These are phyloP conservation scores for Doris montereyensis DNA, from an alignment of 2,888 invertebrate species.

Conservation along the genomic window DNA sequence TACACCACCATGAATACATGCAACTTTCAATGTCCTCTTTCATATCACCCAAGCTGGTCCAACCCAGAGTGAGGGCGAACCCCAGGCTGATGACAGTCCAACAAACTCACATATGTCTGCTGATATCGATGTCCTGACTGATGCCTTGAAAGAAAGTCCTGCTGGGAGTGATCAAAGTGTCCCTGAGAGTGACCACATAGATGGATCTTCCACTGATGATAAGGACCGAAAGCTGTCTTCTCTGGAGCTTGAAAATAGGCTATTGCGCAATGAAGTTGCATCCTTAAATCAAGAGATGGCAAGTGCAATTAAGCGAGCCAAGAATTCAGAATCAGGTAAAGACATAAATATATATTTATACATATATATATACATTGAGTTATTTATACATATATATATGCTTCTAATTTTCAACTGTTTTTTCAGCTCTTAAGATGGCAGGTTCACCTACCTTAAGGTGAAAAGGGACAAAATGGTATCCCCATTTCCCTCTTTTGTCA, in stretches of 20 bases:
- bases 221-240: conserved; percentile 59
- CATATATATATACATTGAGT: too few relatives aligned
- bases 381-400: too few relatives aligned
- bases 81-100: conserved; percentile 52
- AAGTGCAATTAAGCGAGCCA: conserved; percentile 74
- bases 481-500: too few relatives aligned
- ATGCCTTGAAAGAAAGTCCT: conserved; percentile 65
- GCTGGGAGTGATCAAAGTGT: conserved; percentile 63
- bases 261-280: conserved; percentile 75
- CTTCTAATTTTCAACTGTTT: too few relatives aligned
- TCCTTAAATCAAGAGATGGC: conserved; percentile 76
- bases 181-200: conserved; percentile 49
- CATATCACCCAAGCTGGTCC: too few relatives aligned
- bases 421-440: too few relatives aligned
- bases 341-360: too few relatives aligned
- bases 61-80: conserved; percentile 4
- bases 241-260: conserved; percentile 70
- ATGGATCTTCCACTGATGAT: conserved; percentile 41
- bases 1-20: too few relatives aligned
- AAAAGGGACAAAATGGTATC: too few relatives aligned
- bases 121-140: conserved; percentile 60
- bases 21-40: too few relatives aligned
- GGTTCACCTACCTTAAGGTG: too few relatives aligned
- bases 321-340: conserved; percentile 75
- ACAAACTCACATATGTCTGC: conserved; percentile 53